Evolutionary conservation across 1,140 invertebrate genomes (phyloP), one percentile per base, ranked within the genome.

Genomic region (Aphaenogaster ashmeadi): DNA sequence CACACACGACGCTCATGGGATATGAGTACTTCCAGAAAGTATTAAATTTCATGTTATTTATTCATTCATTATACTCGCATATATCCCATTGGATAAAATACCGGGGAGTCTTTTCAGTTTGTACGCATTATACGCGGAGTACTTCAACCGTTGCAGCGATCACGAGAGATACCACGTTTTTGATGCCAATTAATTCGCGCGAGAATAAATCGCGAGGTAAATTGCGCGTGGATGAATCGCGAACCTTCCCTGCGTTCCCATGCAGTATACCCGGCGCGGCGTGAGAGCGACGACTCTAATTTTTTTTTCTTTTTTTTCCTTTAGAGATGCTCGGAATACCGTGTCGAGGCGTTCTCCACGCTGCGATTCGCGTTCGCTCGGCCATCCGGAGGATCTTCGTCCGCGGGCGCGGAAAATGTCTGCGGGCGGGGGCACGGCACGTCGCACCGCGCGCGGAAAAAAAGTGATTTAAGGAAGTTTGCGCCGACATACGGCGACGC

Each of bases 381-480:
- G 27, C 41, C 52, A 60, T 71, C 36, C 27, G 38, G 36, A 9
- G 15, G 38, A 21, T 33, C 11, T 7, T 44, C 38, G 50, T 41
- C 13, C 38, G 38, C 21, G 66, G 66, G 27, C 66, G 27, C 54
- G 0, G 50, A 83, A 69, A 83, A 83, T 21, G 79, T 83, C 66
- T 58, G 72, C 44, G 80, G 80, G 67, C 44, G 27, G 27, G 38
- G 80, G 67, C 44, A 27, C 27, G 38, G 67, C 64, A 21, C 41
- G 79, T 44, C 79, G 44, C 47, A 15, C 6, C 50, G 78, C 9
- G 78, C 9, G 67, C 8, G 54, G 54, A 84, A 84, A 84, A 75
- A 84, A 69, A 84, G 69, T 84, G 80, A 84, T 84, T 84, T 84
- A 84, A 84, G 54, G 80, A 84, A 84, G 80, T 84, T 84, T 75